These are phyloP conservation scores for Crotalus horridus DNA, from an alignment of 2,113 vertebrate genomes.

Conservation along the genomic window DNA sequence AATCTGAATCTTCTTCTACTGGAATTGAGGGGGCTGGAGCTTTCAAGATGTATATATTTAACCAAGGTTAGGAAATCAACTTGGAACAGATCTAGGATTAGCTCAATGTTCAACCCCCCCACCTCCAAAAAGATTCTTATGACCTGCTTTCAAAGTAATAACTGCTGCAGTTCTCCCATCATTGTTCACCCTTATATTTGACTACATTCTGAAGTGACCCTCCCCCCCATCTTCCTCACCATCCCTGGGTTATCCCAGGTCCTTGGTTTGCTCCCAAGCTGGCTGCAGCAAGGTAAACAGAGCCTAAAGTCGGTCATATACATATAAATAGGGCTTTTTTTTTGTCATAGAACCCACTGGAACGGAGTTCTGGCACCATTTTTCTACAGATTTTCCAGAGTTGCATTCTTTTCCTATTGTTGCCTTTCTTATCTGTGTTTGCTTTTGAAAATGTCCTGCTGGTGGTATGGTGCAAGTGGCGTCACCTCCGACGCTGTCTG, in stretches of 20 bases:
- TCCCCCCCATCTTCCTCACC: background rate
- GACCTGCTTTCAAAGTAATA: background rate
- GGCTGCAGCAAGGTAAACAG: background rate
- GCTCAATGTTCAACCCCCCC: background rate
- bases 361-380: too few species aligned
- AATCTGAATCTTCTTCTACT: background rate
- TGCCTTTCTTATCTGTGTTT: too few species aligned
- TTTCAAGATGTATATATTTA: background rate
- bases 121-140: too few species aligned
- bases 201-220: background rate
- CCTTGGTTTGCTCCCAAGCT: background rate
- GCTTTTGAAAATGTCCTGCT: too few species aligned
- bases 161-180: background rate
- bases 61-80: background rate
- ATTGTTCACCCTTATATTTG: background rate
- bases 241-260: background rate
- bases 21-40: background rate
- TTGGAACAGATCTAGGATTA: background rate
- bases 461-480: too few species aligned
- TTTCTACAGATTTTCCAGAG: too few species aligned
- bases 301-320: background rate
- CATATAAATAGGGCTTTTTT: too few species aligned
- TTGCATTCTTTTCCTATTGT: too few species aligned
- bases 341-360: too few species aligned
- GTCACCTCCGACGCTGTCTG: too few species aligned